Conservation (phyloP, 2,888 invertebrate species). For the Cheilosia vernalis region DNA sequence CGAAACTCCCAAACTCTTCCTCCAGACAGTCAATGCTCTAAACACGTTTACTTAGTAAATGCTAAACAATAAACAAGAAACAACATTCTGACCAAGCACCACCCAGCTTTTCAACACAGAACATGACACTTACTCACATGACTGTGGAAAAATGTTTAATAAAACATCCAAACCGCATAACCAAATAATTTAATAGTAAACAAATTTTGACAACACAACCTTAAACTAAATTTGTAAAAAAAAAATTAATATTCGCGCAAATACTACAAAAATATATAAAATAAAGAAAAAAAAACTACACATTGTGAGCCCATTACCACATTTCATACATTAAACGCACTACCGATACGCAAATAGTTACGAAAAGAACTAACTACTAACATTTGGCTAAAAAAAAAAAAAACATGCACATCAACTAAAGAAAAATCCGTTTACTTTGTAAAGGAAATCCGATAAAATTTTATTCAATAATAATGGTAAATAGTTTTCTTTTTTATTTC, state of each 20-base stretch:
- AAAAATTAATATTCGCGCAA: conserved; percentile 4
- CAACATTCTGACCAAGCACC: too few relatives aligned
- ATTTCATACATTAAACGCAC: conserved; percentile 57
- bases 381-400: conserved; percentile 72
- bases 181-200: conserved; percentile 29
- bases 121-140: background rate
- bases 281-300: conserved; percentile 15
- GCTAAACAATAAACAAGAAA: too few relatives aligned
- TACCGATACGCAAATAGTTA: conserved; percentile 29
- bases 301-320: conserved; percentile 76
- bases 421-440: conserved; percentile 26
- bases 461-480: conserved; percentile 35
- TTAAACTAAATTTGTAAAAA: conserved; percentile 15
- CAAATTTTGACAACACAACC: conserved; percentile 22
- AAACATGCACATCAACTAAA: conserved; percentile 37
- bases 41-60: too few relatives aligned
- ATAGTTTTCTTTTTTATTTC: conserved; percentile 57
- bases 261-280: conserved; percentile 8
- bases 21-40: too few relatives aligned
- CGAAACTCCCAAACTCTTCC: too few relatives aligned
- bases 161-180: conserved; percentile 39
- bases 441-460: conserved; percentile 21
- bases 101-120: too few relatives aligned
- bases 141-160: conserved; percentile 30
- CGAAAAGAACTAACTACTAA: conserved; percentile 26